A percentile compares a stretch with the other conserved stretches of the same genome.
phyloP scores from a whole-genome alignment of 2,888 invertebrate genomes.

The Drosophila testacea region DNA sequence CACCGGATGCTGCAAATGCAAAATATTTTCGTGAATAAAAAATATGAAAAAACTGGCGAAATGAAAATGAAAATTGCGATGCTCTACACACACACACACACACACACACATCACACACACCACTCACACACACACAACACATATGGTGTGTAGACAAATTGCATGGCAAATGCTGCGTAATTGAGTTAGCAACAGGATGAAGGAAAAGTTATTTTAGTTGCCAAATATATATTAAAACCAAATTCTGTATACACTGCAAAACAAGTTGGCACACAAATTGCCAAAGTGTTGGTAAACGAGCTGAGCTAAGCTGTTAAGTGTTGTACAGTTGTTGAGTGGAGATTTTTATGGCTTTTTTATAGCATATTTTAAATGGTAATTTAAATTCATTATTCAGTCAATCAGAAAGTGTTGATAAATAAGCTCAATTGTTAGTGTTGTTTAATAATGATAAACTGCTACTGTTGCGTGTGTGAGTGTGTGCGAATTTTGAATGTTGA shows the following conservation, averaged over 20 bases:
- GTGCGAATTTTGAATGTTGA: background rate
- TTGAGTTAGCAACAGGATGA: slow-evolving; percentile 65
- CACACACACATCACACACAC: slow-evolving; percentile 6
- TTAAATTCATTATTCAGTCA: background rate
- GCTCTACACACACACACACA: slow-evolving; percentile 20
- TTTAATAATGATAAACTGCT: background rate
- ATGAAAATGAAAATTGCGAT: slow-evolving; percentile 71
- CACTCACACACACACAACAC: slow-evolving; percentile 9
- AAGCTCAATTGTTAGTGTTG: background rate
- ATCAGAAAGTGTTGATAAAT: background rate
- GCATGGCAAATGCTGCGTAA: slow-evolving; percentile 71
- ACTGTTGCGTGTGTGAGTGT: background rate
- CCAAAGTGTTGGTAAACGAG: slow-evolving; percentile 1
- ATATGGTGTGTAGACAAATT: slow-evolving; percentile 52
- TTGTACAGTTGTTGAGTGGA: slow-evolving; percentile 1
- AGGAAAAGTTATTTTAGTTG: slow-evolving; percentile 24
- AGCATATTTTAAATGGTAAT: background rate
- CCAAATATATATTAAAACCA: background rate
- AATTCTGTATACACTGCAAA: slow-evolving; percentile 12
- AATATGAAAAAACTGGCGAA: slow-evolving; percentile 34
- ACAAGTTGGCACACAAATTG: background rate
- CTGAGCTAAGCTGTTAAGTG: slow-evolving; percentile 1
- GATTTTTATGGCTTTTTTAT: slow-evolving; percentile 4
- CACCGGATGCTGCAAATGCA: slow-evolving; percentile 80
- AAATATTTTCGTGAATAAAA: slow-evolving; percentile 68